Base-by-base conservation (phyloP, 2,113 vertebrate species). In the Tachuris rubrigastra region DNA sequence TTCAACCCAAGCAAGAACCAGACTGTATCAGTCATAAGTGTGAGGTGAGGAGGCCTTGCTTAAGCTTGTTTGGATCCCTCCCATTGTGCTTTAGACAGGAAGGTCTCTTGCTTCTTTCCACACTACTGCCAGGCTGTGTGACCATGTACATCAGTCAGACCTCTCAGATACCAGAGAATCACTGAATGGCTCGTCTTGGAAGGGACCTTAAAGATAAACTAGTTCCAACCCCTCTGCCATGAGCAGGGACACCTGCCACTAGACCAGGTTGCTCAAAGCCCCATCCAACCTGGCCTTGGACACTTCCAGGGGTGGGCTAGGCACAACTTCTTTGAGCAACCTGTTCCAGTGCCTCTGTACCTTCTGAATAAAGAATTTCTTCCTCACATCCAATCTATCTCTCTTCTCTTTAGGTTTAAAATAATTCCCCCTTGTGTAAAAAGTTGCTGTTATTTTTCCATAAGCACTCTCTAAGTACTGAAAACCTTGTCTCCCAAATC, bases 101-200 rank as follows among this genome's bases (percentile, higher is more conserved):
- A 83, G 23, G 63, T 22, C 33, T 82, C 69, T 78, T 92, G 21
- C 59, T 76, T 93, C 41, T 68, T 76, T 87, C 46, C 42, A 60
- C 27, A 13, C 15, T 67, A 4, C 28, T 47, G 19, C 41, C 53
- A 67, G 52, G 9, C 8, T 93, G 31, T 71, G 67, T 37, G 67
- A 46, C 33, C 25, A 6, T 0, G 0, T 50, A 58, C 41, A 84
- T 4, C 24, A n/a, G 2, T 18, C 20, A 30, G 60, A 74, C 14
- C 37, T 53, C 60, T 58, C 56, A n/a, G 66, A 76, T 52, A 28
- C 42, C 50, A 72, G 33, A 52, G 44, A 52, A 42, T 35, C 44
- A 68, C 56, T 58, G 50, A 50, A 14, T 22, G 21, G 10, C 72
- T 65, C 50, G 35, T 22, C 6, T 12, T 66, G 31, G 59, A 42